phyloP scores from a whole-genome alignment of 2,797 vertebrate genomes.

The Crypturellus tataupa region DNA sequence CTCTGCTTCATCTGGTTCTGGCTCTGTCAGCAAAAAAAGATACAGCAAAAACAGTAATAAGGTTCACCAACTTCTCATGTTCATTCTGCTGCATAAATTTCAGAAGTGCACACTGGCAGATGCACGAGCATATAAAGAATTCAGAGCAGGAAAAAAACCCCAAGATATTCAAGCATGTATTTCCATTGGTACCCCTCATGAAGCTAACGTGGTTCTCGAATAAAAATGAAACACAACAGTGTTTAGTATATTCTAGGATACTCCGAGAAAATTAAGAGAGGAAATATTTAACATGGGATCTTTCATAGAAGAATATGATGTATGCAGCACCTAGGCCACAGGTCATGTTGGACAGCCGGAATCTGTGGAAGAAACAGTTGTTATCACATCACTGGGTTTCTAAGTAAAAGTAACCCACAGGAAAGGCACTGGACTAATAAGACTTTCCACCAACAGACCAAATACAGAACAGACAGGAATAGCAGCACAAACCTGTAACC shows the following conservation, averaged over 20 bases:
- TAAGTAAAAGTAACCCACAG: neutral
- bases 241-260: neutral
- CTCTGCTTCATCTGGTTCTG: neutral
- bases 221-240: neutral
- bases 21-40: neutral
- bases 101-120: neutral
- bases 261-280: neutral
- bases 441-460: neutral
- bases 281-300: neutral
- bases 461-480: neutral
- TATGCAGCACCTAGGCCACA: neutral
- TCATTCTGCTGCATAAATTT: neutral
- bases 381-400: neutral
- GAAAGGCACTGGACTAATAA: neutral
- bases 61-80: accelerated
- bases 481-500: neutral
- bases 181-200: neutral
- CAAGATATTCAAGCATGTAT: neutral
- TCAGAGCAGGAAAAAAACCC: neutral
- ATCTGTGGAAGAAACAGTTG: neutral
- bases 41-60: neutral
- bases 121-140: neutral
- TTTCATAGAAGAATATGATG: neutral
- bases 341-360: neutral
- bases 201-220: neutral